These are phyloP conservation scores for Dasyprocta punctata DNA, from an alignment of 2,113 vertebrate genomes.

Conservation along the genomic window DNA sequence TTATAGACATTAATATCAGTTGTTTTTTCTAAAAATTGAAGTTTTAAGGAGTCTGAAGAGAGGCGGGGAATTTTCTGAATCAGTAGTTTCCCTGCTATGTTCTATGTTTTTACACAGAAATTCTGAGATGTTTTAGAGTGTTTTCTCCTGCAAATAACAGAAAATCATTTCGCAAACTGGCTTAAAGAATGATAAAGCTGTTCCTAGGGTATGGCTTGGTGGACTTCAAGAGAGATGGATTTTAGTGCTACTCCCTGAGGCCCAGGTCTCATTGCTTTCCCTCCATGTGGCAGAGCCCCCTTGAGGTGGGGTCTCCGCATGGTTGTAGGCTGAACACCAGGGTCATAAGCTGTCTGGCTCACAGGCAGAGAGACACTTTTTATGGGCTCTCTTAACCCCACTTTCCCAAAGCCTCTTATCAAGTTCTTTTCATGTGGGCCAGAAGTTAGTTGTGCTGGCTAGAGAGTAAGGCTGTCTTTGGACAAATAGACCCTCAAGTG, in stretches of 20 bases:
- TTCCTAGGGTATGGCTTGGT: not conserved
- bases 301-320: not conserved
- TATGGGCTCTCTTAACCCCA: not conserved
- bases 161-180: not conserved
- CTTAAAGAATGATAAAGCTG: not conserved
- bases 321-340: not conserved
- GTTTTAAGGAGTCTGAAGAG: not conserved
- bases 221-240: not conserved
- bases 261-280: not conserved
- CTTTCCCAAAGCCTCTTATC: not conserved
- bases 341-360: not conserved
- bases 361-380: not conserved
- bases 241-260: not conserved
- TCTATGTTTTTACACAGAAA: not conserved
- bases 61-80: conserved; percentile 1
- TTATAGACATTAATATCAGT: not conserved
- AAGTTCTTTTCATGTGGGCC: not conserved
- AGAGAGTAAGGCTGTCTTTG: not conserved
- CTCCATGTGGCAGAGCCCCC: accelerated
- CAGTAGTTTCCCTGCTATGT: not conserved
- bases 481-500: not conserved
- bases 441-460: not conserved
- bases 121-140: not conserved
- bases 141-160: not conserved
- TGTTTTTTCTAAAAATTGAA: not conserved